These are phyloP conservation scores for Rattus rattus DNA, from an alignment of 2,113 vertebrate genomes.

Conservation along the genomic window DNA sequence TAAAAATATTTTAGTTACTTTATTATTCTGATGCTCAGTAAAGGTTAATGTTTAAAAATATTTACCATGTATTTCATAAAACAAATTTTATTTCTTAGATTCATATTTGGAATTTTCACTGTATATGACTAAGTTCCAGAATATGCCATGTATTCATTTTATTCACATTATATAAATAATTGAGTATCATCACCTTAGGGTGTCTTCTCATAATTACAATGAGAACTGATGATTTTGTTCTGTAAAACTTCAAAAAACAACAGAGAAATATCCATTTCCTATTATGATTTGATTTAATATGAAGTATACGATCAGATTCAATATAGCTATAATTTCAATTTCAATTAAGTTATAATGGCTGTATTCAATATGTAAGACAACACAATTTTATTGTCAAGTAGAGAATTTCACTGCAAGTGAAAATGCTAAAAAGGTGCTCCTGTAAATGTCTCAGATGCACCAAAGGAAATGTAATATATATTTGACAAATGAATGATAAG, in stretches of 20 bases:
- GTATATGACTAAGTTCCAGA: not conserved
- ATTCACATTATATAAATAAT: not conserved
- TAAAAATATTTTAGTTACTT: not conserved
- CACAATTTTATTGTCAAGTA: not conserved
- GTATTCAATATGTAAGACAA: not conserved
- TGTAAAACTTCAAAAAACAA: conserved; percentile 4
- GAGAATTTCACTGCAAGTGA: not conserved
- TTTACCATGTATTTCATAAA: not conserved
- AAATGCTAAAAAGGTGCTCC: not conserved
- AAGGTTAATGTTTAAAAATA: not conserved
- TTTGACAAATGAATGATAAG: not conserved
- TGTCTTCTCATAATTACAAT: not conserved
- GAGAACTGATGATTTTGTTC: not conserved
- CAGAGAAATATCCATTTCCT: not conserved
- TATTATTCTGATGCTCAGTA: not conserved
- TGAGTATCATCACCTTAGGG: not conserved
- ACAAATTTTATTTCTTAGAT: not conserved
- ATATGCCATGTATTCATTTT: not conserved
- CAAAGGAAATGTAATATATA: not conserved
- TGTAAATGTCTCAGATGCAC: not conserved
- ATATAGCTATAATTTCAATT: conserved; percentile 11
- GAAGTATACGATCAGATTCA: not conserved
- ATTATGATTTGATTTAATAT: conserved; percentile 23
- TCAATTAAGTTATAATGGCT: conserved; percentile 23
- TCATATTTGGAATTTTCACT: not conserved